Evolutionary conservation across 2,113 vertebrate species (phyloP).

Genomic region (Sarotherodon lohbergeri): DNA sequence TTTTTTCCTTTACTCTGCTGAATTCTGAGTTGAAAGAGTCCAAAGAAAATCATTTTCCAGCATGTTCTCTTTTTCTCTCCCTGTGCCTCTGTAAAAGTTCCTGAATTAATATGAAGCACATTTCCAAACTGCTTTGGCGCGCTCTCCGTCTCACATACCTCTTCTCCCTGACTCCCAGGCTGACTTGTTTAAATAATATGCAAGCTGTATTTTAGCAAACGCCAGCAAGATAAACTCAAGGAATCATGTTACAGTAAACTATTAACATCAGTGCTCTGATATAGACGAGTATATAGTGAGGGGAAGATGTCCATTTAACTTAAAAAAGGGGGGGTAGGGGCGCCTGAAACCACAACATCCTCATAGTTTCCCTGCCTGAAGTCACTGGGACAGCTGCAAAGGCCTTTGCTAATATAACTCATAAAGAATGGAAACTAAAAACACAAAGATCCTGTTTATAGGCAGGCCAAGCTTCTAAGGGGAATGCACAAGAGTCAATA

Average conservation of each 20-base stretch:
- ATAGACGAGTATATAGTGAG: not conserved
- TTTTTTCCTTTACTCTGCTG: not conserved
- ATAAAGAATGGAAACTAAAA: conserved; percentile 52
- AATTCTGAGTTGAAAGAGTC: not conserved
- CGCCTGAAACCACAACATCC: conserved; percentile 13
- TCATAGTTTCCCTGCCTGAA: not conserved
- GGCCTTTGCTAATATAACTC: conserved; percentile 40
- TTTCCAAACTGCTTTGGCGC: conserved; percentile 16
- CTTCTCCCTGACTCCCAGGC: conserved; percentile 13
- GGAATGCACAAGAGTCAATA: conserved; percentile 37
- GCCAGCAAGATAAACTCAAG: conserved; percentile 2
- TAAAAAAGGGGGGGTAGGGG: not conserved
- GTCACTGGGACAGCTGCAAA: conserved; percentile 25
- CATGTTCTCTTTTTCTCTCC: not conserved
- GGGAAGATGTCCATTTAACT: not conserved
- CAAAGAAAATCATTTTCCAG: not conserved
- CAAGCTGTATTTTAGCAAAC: conserved; percentile 5
- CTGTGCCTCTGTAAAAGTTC: conserved; percentile 15
- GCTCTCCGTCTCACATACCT: not conserved
- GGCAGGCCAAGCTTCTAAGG: conserved; percentile 20
- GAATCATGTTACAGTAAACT: conserved; percentile 1
- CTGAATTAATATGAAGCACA: not conserved
- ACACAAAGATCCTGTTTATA: conserved; percentile 55
- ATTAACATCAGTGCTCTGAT: not conserved
- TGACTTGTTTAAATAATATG: conserved; percentile 24